A percentile compares a stretch with the other conserved stretches of the same genome.
phyloP scores from a whole-genome alignment of 2,888 invertebrate genomes.

The Slavum lentiscoides region DNA sequence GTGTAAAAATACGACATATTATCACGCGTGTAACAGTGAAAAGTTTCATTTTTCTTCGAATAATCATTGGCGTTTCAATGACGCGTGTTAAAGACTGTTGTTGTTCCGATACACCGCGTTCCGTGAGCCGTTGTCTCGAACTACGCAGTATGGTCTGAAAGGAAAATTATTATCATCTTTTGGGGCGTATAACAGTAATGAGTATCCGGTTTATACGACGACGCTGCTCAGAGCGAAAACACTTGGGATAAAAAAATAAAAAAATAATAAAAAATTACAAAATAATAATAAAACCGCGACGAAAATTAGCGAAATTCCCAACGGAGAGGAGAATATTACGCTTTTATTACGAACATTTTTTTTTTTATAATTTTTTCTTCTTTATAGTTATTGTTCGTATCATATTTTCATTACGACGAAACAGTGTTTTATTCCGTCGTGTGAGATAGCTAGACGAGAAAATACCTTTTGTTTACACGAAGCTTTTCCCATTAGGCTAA shows the following conservation, averaged over 20 bases:
- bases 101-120: not conserved
- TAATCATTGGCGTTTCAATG: not conserved
- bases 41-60: no score
- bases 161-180: not conserved
- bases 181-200: not conserved
- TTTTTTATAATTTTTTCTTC: not conserved
- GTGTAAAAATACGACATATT: conserved; percentile 5
- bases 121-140: not conserved
- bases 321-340: not conserved
- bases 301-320: conserved; percentile 50
- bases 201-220: not conserved
- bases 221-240: not conserved
- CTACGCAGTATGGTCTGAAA: not conserved
- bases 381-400: conserved; percentile 10
- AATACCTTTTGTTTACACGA: conserved; percentile 35
- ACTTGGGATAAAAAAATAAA: not conserved
- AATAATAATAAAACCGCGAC: conserved; percentile 26
- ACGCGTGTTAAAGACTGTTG: not conserved
- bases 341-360: conserved; percentile 4
- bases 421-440: conserved; percentile 1
- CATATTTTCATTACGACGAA: conserved; percentile 5
- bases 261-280: not conserved
- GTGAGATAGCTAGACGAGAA: conserved; percentile 20
- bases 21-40: not conserved
- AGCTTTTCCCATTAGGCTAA: conserved; percentile 48